Percentiles rank a stretch among this genome's conserved stretches.
Conservation (phyloP, 2,888 invertebrate genomes). For the Lacanobia oleracea region DNA sequence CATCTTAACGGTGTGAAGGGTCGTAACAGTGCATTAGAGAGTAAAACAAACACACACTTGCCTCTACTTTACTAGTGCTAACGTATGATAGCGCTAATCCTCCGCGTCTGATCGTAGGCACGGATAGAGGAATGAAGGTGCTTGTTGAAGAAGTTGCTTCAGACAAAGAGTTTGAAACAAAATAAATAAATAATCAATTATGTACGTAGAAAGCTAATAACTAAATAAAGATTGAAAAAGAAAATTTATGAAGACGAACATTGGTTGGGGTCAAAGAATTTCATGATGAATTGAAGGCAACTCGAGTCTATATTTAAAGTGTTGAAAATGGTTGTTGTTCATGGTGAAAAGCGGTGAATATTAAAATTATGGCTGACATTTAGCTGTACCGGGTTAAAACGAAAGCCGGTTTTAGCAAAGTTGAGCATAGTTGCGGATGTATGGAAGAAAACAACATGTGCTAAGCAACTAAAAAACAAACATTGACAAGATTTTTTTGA, state of each 20-base stretch:
- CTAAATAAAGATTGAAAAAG: not conserved
- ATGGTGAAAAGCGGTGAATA: not conserved
- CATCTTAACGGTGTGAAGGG: slow-evolving; percentile 16
- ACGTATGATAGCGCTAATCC: slow-evolving; percentile 63
- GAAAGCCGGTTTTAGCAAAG: not conserved
- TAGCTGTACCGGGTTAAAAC: not conserved
- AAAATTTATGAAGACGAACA: not conserved
- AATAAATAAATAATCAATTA: not conserved
- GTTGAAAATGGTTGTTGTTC: too few relatives aligned
- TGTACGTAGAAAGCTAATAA: not conserved
- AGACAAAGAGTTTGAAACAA: slow-evolving; percentile 1
- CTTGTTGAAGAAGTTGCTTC: not conserved
- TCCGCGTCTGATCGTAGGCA: slow-evolving; percentile 47
- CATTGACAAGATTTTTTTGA: not conserved
- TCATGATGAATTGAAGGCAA: not conserved
- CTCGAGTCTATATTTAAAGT: too few relatives aligned
- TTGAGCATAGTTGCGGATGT: not conserved
- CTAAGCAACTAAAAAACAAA: too few relatives aligned
- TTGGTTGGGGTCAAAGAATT: not conserved
- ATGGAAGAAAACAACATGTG: too few relatives aligned
- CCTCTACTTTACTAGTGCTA: slow-evolving; percentile 33
- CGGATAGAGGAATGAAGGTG: slow-evolving; percentile 31
- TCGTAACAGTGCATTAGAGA: slow-evolving; percentile 55
- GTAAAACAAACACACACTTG: slow-evolving; percentile 52
- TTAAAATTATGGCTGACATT: not conserved